Conservation (phyloP, 2,888 invertebrate species). For the Orchesellides sinensis region DNA sequence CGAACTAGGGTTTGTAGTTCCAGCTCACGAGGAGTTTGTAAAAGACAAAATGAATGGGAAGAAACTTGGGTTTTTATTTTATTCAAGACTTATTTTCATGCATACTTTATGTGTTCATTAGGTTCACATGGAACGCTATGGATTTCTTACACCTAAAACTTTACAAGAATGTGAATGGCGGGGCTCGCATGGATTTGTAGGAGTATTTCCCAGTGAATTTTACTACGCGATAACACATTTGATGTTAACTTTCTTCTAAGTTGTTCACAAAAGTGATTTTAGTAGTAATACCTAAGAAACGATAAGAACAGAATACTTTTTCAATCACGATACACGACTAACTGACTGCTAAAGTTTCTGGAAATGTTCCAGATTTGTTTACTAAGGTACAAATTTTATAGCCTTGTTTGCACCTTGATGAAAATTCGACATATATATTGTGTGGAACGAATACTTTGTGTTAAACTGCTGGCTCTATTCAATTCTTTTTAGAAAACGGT, state of each 20-base stretch:
- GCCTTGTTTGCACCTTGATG: conserved; percentile 52
- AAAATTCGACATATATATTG: conserved; percentile 16
- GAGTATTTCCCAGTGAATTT: too few species aligned
- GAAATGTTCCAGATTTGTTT: conserved; percentile 37
- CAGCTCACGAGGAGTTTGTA: background rate
- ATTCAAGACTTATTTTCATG: background rate
- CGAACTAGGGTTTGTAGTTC: conserved; percentile 1
- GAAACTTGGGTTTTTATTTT: background rate
- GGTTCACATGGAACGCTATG: background rate
- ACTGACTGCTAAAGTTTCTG: too few species aligned
- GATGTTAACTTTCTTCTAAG: background rate
- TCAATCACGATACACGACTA: too few species aligned
- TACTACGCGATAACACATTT: background rate
- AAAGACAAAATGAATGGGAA: background rate
- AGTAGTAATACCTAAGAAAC: too few species aligned
- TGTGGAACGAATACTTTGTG: background rate
- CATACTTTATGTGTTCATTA: conserved; percentile 7
- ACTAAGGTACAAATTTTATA: conserved; percentile 39
- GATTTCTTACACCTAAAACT: background rate
- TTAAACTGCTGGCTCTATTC: background rate
- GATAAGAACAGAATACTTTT: background rate
- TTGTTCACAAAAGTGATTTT: background rate
- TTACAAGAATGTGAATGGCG: too few species aligned
- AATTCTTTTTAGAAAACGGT: background rate
- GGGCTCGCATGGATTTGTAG: too few species aligned